Evolutionary conservation across 2,888 invertebrate species (phyloP).

Genomic region (Drosophila mimetica): DNA sequence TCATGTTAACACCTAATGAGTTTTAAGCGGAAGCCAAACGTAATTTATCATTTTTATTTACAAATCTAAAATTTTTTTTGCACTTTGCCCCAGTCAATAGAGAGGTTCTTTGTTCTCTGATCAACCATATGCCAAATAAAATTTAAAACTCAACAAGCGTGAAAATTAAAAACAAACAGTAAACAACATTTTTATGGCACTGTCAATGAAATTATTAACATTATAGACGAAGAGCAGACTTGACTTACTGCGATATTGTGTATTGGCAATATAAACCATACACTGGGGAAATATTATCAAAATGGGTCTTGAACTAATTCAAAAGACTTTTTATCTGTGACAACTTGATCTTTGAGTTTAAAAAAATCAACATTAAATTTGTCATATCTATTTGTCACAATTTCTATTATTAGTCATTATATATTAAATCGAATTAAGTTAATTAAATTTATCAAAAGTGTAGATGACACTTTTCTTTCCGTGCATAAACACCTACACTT

Average conservation of each 20-base stretch:
- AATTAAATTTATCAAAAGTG: background rate
- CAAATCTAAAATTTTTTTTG: background rate
- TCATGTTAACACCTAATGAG: background rate
- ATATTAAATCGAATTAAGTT: background rate
- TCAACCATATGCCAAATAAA: slow-evolving; percentile 1
- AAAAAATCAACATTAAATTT: background rate
- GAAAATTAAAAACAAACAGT: background rate
- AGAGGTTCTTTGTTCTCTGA: background rate
- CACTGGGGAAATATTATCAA: background rate
- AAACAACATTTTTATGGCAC: slow-evolving; percentile 1
- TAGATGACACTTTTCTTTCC: background rate
- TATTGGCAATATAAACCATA: background rate
- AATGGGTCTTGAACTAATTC: background rate
- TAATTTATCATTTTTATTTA: background rate
- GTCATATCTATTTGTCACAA: background rate
- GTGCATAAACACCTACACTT: background rate
- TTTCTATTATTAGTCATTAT: background rate
- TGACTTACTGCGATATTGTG: slow-evolving; percentile 2
- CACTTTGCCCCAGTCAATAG: background rate
- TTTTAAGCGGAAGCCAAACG: background rate
- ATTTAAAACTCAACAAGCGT: background rate
- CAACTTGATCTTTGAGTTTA: background rate
- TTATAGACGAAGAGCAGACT: background rate
- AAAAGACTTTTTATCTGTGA: background rate
- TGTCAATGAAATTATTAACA: slow-evolving; percentile 6